Evolutionary conservation across 2,888 invertebrate species (phyloP).

Genomic region (Empis stercorea): DNA sequence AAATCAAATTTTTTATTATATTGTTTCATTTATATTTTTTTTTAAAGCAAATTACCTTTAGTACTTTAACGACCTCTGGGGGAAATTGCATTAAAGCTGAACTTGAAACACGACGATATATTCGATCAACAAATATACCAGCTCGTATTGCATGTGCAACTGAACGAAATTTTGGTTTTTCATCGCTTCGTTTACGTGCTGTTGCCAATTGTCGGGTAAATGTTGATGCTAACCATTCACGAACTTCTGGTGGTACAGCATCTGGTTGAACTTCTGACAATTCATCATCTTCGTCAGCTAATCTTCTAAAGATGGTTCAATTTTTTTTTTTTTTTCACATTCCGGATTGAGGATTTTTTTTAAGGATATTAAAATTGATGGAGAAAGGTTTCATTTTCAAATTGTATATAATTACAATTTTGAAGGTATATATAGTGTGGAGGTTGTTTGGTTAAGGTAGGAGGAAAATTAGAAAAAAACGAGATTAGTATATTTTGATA

Average conservation of each 20-base stretch:
- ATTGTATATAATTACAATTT: background rate
- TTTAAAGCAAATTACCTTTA: conserved; percentile 52
- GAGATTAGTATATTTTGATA: conserved; percentile 1
- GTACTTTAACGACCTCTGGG: conserved; percentile 67
- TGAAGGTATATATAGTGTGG: too few species aligned
- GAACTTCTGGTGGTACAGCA: conserved; percentile 89
- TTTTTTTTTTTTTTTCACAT: conserved; percentile 1
- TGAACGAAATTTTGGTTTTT: conserved; percentile 81
- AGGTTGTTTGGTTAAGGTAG: background rate
- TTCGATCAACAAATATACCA: conserved; percentile 91
- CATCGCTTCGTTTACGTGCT: conserved; percentile 60
- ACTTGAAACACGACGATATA: conserved; percentile 70
- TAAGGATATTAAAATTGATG: conserved; percentile 11
- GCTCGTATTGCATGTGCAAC: conserved; percentile 94
- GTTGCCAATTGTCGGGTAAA: conserved; percentile 83
- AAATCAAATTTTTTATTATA: too few species aligned
- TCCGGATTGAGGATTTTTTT: conserved; percentile 9
- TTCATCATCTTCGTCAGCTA: conserved; percentile 89
- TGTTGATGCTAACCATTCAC: conserved; percentile 93
- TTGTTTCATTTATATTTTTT: conserved; percentile 44
- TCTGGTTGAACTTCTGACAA: conserved; percentile 92
- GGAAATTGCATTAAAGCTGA: conserved; percentile 78
- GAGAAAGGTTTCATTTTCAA: background rate
- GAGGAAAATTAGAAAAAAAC: background rate
- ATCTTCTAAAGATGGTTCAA: conserved; percentile 42